A percentile compares a stretch with the other conserved stretches of the same genome.
These are phyloP conservation scores for Drosophila maculinotata DNA, from an alignment of 2,888 invertebrate species.

Conservation along the genomic window DNA sequence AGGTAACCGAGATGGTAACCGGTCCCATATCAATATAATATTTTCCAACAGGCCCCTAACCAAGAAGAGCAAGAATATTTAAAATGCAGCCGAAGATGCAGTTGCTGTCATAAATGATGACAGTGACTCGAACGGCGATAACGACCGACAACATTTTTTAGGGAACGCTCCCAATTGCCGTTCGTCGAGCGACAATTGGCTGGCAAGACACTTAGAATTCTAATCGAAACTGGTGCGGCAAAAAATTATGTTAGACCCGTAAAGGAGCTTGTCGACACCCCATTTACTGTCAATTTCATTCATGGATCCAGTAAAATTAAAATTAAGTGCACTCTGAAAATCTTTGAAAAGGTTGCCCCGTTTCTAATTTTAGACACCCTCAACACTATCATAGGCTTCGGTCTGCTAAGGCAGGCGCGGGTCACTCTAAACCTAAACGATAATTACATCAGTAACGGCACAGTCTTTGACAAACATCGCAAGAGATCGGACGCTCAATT, in stretches of 20 bases:
- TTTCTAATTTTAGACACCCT: not conserved
- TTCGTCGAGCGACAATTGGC: constrained; percentile 5
- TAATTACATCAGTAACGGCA: not conserved
- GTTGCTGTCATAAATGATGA: no score
- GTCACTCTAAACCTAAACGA: not conserved
- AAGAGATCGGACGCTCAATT: no score
- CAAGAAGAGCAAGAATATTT: not conserved
- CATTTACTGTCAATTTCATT: no score
- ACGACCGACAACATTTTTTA: not conserved
- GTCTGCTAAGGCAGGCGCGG: constrained; percentile 13
- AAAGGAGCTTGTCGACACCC: no score
- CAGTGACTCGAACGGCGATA: no score
- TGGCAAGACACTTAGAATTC: constrained; percentile 1
- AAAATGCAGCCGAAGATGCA: not conserved
- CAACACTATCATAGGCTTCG: constrained; percentile 14
- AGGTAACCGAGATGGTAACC: no score
- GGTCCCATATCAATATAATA: not conserved
- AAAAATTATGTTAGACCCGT: no score
- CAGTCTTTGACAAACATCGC: no score
- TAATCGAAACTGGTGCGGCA: not conserved
- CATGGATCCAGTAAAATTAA: not conserved
- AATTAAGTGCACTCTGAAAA: not conserved
- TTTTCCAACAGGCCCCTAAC: not conserved
- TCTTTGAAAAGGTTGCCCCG: no score
- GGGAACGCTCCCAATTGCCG: constrained; percentile 4